phyloP scores from a whole-genome alignment of 2,113 vertebrate genomes.

The Oryzias javanicus region DNA sequence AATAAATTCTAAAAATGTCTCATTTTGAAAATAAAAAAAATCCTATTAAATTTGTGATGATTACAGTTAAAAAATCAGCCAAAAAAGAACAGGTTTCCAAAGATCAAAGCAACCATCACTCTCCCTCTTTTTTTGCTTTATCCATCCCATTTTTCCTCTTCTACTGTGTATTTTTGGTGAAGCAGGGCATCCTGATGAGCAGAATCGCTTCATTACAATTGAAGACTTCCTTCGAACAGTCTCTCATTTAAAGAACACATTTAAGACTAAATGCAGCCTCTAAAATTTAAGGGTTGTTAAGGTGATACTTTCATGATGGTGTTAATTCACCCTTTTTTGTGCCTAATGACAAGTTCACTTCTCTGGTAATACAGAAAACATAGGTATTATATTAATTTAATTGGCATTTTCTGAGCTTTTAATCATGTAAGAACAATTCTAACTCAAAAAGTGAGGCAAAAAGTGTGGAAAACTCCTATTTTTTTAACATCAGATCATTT shows the following conservation, averaged over 20 bases:
- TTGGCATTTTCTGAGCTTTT: neutral
- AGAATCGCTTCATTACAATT: slow-evolving; percentile 41
- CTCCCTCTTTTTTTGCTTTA: slow-evolving; percentile 29
- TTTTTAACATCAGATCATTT: neutral
- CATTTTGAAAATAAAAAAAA: too few relatives aligned
- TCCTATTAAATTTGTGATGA: too few relatives aligned
- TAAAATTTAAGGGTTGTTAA: slow-evolving; percentile 18
- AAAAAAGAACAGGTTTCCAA: slow-evolving; percentile 55
- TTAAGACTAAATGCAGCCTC: slow-evolving; percentile 31
- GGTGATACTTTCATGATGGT: slow-evolving; percentile 21
- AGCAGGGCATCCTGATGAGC: slow-evolving; percentile 63
- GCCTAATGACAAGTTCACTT: neutral
- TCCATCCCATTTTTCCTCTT: slow-evolving; percentile 58
- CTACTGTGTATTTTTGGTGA: slow-evolving; percentile 69
- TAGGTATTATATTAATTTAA: neutral
- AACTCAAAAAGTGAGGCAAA: neutral
- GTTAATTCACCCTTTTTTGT: neutral
- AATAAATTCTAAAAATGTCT: too few relatives aligned
- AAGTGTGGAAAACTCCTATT: neutral
- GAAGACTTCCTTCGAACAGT: slow-evolving; percentile 42
- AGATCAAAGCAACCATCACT: slow-evolving; percentile 75
- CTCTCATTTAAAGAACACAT: slow-evolving; percentile 41
- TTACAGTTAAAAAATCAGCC: too few relatives aligned
- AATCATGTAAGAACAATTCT: neutral
- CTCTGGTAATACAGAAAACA: neutral